Conservation (phyloP, 1,140 invertebrate genomes). For the Drosophila murphyi region DNA sequence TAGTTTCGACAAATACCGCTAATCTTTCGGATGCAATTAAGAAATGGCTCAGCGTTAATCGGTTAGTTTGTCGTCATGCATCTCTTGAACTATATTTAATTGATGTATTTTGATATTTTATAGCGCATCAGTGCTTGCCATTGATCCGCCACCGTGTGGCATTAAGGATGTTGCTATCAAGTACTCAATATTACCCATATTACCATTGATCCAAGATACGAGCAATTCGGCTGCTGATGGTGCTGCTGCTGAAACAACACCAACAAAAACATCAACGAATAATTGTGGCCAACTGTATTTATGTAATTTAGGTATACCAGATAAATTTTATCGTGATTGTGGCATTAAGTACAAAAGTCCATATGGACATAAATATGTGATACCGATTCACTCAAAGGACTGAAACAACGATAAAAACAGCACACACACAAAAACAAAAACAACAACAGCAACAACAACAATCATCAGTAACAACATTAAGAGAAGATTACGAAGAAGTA, state of each 20-base stretch:
- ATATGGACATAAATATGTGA: slow-evolving; percentile 94
- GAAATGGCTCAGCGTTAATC: slow-evolving; percentile 89
- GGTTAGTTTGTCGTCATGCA: slow-evolving; percentile 42
- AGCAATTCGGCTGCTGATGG: slow-evolving; percentile 56
- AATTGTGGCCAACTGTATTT: slow-evolving; percentile 92
- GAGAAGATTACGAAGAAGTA: too few relatives aligned
- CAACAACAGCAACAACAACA: slow-evolving; percentile 36
- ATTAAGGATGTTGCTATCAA: slow-evolving; percentile 89
- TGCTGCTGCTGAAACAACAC: slow-evolving; percentile 26
- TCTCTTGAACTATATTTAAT: background rate
- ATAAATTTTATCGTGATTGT: slow-evolving; percentile 90
- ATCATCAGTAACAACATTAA: slow-evolving; percentile 41
- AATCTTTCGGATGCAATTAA: slow-evolving; percentile 74
- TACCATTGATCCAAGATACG: slow-evolving; percentile 88
- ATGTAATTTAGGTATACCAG: slow-evolving; percentile 93
- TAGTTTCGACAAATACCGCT: slow-evolving; percentile 77
- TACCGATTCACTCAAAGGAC: slow-evolving; percentile 90
- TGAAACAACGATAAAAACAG: slow-evolving; percentile 71
- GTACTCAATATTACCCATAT: slow-evolving; percentile 90
- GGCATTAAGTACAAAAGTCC: slow-evolving; percentile 93
- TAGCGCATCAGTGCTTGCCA: slow-evolving; percentile 91
- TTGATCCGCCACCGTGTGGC: slow-evolving; percentile 91
- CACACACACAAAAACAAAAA: slow-evolving; percentile 38
- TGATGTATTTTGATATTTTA: slow-evolving; percentile 13
- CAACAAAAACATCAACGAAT: slow-evolving; percentile 85